Base-by-base conservation (phyloP, 30 jellyfish, hydroid and myxozoan species). In the Aurelia coerulea region DNA sequence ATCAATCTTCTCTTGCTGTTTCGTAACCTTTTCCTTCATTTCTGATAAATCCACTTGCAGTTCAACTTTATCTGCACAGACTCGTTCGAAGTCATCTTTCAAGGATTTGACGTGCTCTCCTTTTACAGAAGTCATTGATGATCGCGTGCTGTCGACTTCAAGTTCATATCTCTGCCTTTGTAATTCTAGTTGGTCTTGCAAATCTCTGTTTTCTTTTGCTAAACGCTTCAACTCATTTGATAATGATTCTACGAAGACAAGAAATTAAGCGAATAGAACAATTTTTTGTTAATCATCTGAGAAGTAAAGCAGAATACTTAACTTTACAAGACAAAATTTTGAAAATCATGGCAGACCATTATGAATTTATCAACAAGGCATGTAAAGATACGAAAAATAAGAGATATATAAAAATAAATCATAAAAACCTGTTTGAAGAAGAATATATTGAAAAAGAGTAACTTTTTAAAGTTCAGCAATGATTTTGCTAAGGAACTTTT, bases 31-130 rank as follows among this genome's bases (percentile, higher is more conserved):
- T 18, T 65, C 90, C 29, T 74, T 79, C 65, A 79, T 51, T 52
- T 76, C 93, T 63, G 85, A 62, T 18, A 91, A 67, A 33, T 84
- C 35, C 14, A 91, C 83, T 51, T 91, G 98, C 68, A 80, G 65
- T 71, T 76, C 84, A 33, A 91, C 54, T 64, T 91, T 91, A 29
- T 91, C 98, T 18, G 74, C 76, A 53, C 85, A 76, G 10, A 83
- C 79, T 59, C 81, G 65, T 62, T 81, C 96, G 46, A 85, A 74
- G 53, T 91, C 98, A 14, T 74, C 88, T 66, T 85, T 91, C 13
- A 91, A 63, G 14, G 98, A 85, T 33, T 65, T 35, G 49, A 91
- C 94, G 32, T 91, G 98, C 60, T 91, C 98, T n/a, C 67, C 87
- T 81, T 91, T 91, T 42, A 85, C 74, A n/a, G 70, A 79, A 2